Evolutionary conservation across 30 jellyfish, hydroid and myxozoan genomes (phyloP).

Genomic region (Sanderia malayensis): DNA sequence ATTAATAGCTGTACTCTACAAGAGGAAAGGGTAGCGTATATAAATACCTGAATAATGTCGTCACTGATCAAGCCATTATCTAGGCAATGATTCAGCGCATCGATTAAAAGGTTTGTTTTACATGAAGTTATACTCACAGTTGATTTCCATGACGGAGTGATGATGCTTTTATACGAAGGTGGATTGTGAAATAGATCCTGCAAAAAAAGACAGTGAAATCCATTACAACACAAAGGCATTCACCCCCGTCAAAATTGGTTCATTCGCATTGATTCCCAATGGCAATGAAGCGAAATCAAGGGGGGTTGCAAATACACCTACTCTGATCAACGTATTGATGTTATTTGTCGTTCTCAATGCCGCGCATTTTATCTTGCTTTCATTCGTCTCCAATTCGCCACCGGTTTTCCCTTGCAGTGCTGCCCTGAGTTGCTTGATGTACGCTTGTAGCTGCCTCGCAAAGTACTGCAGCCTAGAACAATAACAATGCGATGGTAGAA

Average conservation of each 20-base stretch:
- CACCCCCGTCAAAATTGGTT: too few species aligned
- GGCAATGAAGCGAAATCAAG: too few species aligned
- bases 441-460: slow-evolving; percentile 87
- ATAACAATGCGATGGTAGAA: too few species aligned
- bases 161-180: slow-evolving; percentile 81
- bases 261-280: too few species aligned
- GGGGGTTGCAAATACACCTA: not conserved
- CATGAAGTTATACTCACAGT: slow-evolving; percentile 19
- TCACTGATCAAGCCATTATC: too few species aligned
- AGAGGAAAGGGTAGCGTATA: too few species aligned
- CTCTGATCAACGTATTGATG: slow-evolving; percentile 72
- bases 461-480: slow-evolving; percentile 81
- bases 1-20: slow-evolving; percentile 13
- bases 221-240: too few species aligned
- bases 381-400: slow-evolving; percentile 75
- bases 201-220: too few species aligned
- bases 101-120: slow-evolving; percentile 21
- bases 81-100: too few species aligned
- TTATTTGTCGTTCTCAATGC: slow-evolving; percentile 81
- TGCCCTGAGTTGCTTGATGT: slow-evolving; percentile 73
- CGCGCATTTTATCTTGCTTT: slow-evolving; percentile 68
- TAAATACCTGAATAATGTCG: too few species aligned
- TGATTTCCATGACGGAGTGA: slow-evolving; percentile 86
- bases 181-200: slow-evolving; percentile 96
- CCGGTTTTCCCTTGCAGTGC: slow-evolving; percentile 75